Base-by-base conservation (phyloP, 2,797 vertebrate genomes). In the Hybognathus amarus region DNA sequence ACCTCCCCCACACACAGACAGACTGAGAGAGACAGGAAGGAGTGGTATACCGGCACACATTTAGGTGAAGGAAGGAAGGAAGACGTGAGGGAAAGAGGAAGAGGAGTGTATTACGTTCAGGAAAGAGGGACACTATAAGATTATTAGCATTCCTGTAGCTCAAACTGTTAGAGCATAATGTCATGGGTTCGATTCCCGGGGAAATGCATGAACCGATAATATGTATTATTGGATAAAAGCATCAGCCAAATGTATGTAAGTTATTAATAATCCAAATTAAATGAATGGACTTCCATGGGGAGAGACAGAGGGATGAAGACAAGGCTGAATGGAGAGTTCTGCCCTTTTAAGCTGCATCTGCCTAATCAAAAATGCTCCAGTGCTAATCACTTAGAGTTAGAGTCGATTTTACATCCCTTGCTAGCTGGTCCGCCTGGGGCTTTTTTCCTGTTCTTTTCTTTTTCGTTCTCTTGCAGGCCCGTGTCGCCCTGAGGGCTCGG, bases 261-360 rank as follows among this genome's bases (percentile, higher is more conserved):
- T 17, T 30, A 30, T 83, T 77, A 83, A 86, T 79, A 84, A 82
- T 75, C 67, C 63, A 79, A 50, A 50, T 27, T 69, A 45, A 79
- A 85, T 73, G 36, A 83, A 75, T 45, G 27, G 47, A 47, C 70
- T 83, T n/a, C 22, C 63, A 61, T 40, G 36, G n/a, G 76, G 50
- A 52, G 50, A 50, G 70, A 74, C 73, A 70, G 50, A 10, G 52
- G 71, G 66, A 38, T 40, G 61, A 67, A 68, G 79, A 63, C 11
- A 1, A 45, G 61, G 1, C 67, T 18, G 36, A 79, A 42, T 36
- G 1, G 38, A 33, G 12, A 63, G 67, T 84, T 45, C 6, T 45
- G 27, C 36, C 64, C 50, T 83, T 64, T 63, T 70, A 50, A 78
- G 76, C 38, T 13, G 40, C 15, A 36, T 71, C 75, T 78, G 54